Conservation (phyloP, 2,797 vertebrate genomes). For the Pterois miles region DNA sequence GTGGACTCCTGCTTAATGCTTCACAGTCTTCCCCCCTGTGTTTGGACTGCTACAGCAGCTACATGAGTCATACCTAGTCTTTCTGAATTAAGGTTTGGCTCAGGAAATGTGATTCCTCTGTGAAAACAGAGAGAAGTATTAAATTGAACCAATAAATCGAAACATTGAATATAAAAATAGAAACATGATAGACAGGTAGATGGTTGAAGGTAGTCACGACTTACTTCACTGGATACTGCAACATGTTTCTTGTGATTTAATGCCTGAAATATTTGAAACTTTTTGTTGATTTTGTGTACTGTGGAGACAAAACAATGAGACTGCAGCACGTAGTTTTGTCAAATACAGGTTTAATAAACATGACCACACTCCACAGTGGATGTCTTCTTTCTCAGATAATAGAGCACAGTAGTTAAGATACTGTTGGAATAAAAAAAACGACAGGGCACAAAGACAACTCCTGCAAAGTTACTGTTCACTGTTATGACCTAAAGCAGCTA, state of each 20-base stretch:
- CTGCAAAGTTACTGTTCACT: slow-evolving; percentile 4
- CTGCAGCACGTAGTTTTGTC: not conserved
- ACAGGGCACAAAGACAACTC: not conserved
- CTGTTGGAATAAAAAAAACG: not conserved
- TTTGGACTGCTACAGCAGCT: not conserved
- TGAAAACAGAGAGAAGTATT: slow-evolving; percentile 5
- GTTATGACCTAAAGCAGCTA: not conserved
- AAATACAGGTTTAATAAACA: slow-evolving; percentile 20
- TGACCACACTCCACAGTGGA: not conserved
- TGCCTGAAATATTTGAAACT: not conserved
- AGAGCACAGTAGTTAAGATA: not conserved
- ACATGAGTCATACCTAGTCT: not conserved
- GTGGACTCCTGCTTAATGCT: not conserved
- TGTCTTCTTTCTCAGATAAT: not conserved
- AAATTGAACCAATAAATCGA: slow-evolving; percentile 4
- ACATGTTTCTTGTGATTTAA: not conserved
- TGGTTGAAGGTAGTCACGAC: not conserved
- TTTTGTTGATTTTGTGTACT: not conserved
- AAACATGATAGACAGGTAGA: slow-evolving; percentile 12
- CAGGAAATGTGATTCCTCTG: slow-evolving; percentile 1
- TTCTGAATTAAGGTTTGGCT: slow-evolving; percentile 11
- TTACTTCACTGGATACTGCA: not conserved
- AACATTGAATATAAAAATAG: not conserved
- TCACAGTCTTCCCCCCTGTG: not conserved
- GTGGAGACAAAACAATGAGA: not conserved